These are phyloP conservation scores for Anhinga rufa DNA, from an alignment of 2,113 vertebrate genomes.

Conservation along the genomic window DNA sequence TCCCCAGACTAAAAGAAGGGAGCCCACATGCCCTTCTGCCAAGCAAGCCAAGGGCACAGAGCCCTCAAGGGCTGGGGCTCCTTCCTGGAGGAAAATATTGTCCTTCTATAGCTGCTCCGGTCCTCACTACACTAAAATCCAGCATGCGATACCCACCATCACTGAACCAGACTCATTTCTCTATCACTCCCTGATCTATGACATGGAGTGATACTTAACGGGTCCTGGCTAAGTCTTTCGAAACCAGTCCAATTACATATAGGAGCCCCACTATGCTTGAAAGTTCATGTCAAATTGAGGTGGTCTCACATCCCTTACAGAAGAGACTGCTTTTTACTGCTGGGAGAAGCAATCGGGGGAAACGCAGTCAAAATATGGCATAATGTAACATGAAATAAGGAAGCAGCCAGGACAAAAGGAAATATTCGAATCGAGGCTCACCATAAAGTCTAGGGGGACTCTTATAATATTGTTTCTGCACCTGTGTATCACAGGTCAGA, in stretches of 20 bases:
- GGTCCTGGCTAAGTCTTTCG: neutral
- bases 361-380: neutral
- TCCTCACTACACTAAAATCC: neutral
- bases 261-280: neutral
- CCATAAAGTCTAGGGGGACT: neutral
- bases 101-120: neutral
- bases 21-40: neutral
- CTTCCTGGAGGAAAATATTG: neutral
- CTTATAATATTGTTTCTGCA: neutral
- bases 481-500: constrained; percentile 40
- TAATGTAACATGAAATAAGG: neutral
- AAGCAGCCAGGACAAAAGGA: constrained; percentile 46
- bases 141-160: neutral
- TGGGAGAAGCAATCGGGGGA: neutral
- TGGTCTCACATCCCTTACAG: neutral
- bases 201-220: neutral
- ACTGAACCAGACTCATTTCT: neutral
- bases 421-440: neutral
- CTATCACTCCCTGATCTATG: neutral
- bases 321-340: neutral
- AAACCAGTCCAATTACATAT: neutral
- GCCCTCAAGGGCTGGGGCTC: neutral
- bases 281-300: neutral
- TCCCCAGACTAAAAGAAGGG: neutral
- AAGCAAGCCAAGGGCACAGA: neutral